A percentile compares a stretch with the other conserved stretches of the same genome.
Evolutionary conservation across 1,140 invertebrate genomes (phyloP).

Genomic region (Anthonomus grandis): DNA sequence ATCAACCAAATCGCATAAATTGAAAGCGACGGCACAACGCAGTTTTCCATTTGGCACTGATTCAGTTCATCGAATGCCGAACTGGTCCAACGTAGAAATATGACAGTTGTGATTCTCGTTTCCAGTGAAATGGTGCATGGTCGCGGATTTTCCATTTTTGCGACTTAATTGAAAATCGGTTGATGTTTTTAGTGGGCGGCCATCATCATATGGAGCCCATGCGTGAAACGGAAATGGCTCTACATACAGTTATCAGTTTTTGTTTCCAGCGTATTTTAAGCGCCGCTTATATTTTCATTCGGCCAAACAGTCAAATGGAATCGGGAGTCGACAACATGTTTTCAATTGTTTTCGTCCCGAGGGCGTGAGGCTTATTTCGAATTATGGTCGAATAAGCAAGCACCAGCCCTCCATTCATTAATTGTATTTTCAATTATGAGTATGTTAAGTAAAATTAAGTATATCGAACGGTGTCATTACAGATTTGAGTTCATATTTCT

Average conservation of each 20-base stretch:
- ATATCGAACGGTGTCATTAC: no score
- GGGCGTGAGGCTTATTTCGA: no score
- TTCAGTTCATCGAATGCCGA: not conserved
- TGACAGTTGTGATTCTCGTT: constrained; percentile 42
- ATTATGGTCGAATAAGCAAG: no score
- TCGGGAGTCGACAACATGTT: not conserved
- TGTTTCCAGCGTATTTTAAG: not conserved
- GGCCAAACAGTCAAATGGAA: not conserved
- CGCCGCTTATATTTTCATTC: not conserved
- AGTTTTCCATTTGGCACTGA: constrained; percentile 3
- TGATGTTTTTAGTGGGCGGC: constrained; percentile 34
- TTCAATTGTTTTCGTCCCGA: not conserved
- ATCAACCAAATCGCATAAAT: constrained; percentile 40
- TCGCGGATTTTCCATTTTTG: constrained; percentile 46
- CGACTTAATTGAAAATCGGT: constrained; percentile 43
- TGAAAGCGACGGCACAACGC: constrained; percentile 31
- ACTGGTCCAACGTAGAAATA: constrained; percentile 31
- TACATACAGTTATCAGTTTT: constrained; percentile 3
- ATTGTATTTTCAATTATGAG: no score
- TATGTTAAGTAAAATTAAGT: no score
- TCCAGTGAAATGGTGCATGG: constrained; percentile 41
- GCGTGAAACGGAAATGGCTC: constrained; percentile 14
- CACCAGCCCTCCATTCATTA: no score
- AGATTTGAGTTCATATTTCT: no score
- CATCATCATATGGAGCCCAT: no score